Conservation (phyloP, 2,888 invertebrate genomes). For the Itoplectis maculator region DNA sequence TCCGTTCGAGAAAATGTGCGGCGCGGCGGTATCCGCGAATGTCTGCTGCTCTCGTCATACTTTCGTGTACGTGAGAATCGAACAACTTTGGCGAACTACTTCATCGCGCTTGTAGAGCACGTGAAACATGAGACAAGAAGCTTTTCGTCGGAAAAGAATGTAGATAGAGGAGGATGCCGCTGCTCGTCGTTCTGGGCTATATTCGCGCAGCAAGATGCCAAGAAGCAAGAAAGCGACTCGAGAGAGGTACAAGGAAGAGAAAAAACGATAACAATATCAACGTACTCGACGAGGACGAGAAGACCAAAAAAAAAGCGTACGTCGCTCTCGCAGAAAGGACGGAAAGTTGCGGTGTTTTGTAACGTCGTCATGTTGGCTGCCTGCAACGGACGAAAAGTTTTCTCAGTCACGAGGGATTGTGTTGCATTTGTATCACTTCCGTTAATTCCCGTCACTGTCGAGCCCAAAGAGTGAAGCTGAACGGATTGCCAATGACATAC, state of each 20-base stretch:
- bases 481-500: neutral
- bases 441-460: neutral
- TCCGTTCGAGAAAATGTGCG: conserved; percentile 15
- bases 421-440: conserved; percentile 20
- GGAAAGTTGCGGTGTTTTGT: conserved; percentile 36
- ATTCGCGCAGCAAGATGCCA: conserved; percentile 29
- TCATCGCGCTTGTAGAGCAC: conserved; percentile 40
- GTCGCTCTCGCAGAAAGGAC: neutral
- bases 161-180: neutral
- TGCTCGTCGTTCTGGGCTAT: conserved; percentile 18
- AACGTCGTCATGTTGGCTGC: conserved; percentile 34
- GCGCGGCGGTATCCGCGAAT: neutral
- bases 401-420: conserved; percentile 14
- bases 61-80: conserved; percentile 26
- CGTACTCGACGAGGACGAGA: conserved; percentile 32
- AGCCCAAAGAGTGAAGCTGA: neutral
- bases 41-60: conserved; percentile 29
- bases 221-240: conserved; percentile 8
- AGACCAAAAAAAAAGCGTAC: conserved; percentile 29
- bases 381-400: conserved; percentile 29
- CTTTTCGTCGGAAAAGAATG: conserved; percentile 30
- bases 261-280: conserved; percentile 40
- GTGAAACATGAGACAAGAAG: conserved; percentile 51
- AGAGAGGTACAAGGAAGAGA: conserved; percentile 1
- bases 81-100: conserved; percentile 57